Conservation (phyloP, 1,140 invertebrate genomes). For the Aleiodes sp. region DNA sequence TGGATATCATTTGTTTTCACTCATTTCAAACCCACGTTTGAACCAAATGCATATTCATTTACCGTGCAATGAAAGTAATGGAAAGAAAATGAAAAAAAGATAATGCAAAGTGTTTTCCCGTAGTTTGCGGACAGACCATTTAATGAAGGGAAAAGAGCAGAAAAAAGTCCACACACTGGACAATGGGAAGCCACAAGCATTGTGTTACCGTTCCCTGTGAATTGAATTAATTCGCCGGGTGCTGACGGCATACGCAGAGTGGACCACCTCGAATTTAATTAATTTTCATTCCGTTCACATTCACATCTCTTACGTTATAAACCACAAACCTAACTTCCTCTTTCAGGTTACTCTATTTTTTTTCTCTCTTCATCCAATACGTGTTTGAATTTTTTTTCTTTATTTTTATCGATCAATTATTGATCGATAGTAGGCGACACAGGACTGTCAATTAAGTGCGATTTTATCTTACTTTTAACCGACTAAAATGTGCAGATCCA, state of each 20-base stretch:
- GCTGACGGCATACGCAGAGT: neutral
- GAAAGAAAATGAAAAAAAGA: neutral
- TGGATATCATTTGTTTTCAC: too few relatives aligned
- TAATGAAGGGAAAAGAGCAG: too few relatives aligned
- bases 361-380: neutral
- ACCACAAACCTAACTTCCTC: neutral
- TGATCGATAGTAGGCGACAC: neutral
- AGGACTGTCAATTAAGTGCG: neutral
- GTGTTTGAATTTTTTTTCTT: neutral
- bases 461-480: neutral
- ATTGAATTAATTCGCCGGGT: neutral
- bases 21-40: too few relatives aligned
- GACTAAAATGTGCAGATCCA: neutral
- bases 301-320: neutral
- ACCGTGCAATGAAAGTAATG: too few relatives aligned
- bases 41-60: neutral
- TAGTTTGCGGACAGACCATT: neutral
- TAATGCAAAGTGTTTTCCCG: neutral
- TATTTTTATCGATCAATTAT: neutral
- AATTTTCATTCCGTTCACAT: neutral
- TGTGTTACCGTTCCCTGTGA: neutral
- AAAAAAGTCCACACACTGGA: neutral
- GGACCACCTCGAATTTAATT: neutral
- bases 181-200: slow-evolving; percentile 2
- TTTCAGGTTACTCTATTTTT: neutral